Percentiles rank a stretch among this genome's conserved stretches.
These are phyloP conservation scores for Chiridota heheva DNA, from an alignment of 35 echinoderm and acorn worm species.

Conservation along the genomic window DNA sequence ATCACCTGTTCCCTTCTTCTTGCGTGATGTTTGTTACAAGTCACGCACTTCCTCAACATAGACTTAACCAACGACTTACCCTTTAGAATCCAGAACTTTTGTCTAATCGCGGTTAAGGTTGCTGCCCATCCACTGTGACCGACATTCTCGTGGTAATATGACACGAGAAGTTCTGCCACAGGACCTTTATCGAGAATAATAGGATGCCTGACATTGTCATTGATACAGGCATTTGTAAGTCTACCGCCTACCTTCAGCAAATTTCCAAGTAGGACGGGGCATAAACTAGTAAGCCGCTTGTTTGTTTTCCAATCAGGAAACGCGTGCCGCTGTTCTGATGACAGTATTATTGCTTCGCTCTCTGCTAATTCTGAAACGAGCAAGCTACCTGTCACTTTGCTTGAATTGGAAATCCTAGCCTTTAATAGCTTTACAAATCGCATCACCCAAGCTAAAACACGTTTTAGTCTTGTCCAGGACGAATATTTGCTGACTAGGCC, in stretches of 20 bases:
- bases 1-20: no score
- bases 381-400: slow-evolving; percentile 4
- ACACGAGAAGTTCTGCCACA: slow-evolving; percentile 39
- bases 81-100: slow-evolving; percentile 46
- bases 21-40: no score
- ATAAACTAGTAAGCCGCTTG: neutral
- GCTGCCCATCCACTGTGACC: slow-evolving; percentile 37
- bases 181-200: slow-evolving; percentile 27
- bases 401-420: neutral
- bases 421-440: neutral
- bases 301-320: neutral
- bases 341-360: neutral
- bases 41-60: neutral
- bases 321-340: neutral
- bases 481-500: slow-evolving; percentile 1
- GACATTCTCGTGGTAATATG: slow-evolving; percentile 22
- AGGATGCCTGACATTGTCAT: neutral
- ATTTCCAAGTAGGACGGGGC: slow-evolving; percentile 19
- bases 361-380: neutral
- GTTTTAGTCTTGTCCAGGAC: slow-evolving; percentile 6
- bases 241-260: slow-evolving; percentile 57
- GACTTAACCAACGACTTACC: slow-evolving; percentile 13
- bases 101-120: slow-evolving; percentile 4
- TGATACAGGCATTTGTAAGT: slow-evolving; percentile 16
- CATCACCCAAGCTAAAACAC: neutral